Evolutionary conservation across 1,140 invertebrate genomes (phyloP), one percentile per base, ranked within the genome.

Genomic region (Lordiphosa mommai): DNA sequence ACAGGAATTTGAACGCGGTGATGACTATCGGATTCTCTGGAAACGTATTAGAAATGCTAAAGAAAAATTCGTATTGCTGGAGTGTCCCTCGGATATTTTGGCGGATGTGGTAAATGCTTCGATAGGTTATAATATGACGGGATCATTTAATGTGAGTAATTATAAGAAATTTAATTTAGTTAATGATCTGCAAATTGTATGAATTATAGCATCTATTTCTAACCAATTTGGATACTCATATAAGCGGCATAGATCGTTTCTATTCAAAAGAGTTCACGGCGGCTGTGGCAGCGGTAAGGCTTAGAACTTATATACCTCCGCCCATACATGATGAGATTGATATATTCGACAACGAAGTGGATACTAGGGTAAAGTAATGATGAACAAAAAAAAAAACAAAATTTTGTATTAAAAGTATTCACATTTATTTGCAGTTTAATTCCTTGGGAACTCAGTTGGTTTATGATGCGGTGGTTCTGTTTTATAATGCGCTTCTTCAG

Each of bases 41-140:
- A 95, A 95, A 72, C 92, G 94, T 52, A 91, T 96, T 30, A 91
- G 91, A 36, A 90, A 89, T 8, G 90, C 91, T 0, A 89, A 90
- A 0, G 92, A 94, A 61, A 91, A 90, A 32, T 92, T 93, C 77
- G 92, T 97, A 10, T 87, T 97, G 16, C 72, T 97, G 2, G 94
- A 96, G 67, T 94, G 94, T 58, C 80, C 90, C 0, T 88, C 91
- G 0, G 90, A 93, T 4, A 91, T 91, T 47, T 89, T 94, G 6
- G 61, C 90, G 0, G 80, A 90, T 1, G 89, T 95, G 12, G 30
- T 89, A 1, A 73, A 85, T 43, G 76, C 71, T 1, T 84, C 86
- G 0, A 72, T 80, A 4, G 41, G 20, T 3, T 87, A 57, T 9
- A 89, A 86, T 47, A 89, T 88, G 86, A 87, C 84, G 0, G 79